A percentile compares a stretch with the other conserved stretches of the same genome.
These are phyloP conservation scores for Cacatua alba DNA, from an alignment of 2,113 vertebrate genomes.

Conservation along the genomic window DNA sequence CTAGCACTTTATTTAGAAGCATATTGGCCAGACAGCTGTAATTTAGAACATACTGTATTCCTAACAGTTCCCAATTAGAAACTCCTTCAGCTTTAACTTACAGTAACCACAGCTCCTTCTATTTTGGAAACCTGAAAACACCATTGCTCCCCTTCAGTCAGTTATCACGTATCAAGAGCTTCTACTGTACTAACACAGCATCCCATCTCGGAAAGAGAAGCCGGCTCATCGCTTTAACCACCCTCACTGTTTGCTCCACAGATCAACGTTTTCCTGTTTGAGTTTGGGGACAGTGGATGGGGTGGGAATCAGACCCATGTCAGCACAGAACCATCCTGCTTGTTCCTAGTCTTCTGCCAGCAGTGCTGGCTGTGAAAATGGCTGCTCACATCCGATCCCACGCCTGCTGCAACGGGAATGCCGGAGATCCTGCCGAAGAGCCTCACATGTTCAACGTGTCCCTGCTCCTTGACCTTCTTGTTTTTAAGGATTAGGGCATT, in stretches of 20 bases:
- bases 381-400: not conserved
- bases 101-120: conserved; percentile 24
- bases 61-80: conserved; percentile 54
- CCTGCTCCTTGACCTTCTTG: conserved; percentile 33
- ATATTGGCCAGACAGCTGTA: conserved; percentile 62
- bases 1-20: conserved; percentile 58
- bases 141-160: conserved; percentile 17
- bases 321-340: not conserved
- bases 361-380: conserved; percentile 36
- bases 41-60: conserved; percentile 56
- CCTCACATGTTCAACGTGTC: not conserved
- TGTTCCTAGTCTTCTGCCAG: not conserved
- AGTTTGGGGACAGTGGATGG: not conserved
- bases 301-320: not conserved
- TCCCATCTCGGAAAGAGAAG: not conserved
- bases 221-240: not conserved
- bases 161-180: not conserved
- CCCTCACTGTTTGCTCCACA: not conserved
- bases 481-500: not conserved
- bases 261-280: not conserved
- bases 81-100: conserved; percentile 48
- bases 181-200: not conserved
- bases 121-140: not conserved
- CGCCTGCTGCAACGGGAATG: not conserved
- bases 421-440: not conserved